phyloP scores from a whole-genome alignment of 1,140 invertebrate genomes.

The Manduca sexta region DNA sequence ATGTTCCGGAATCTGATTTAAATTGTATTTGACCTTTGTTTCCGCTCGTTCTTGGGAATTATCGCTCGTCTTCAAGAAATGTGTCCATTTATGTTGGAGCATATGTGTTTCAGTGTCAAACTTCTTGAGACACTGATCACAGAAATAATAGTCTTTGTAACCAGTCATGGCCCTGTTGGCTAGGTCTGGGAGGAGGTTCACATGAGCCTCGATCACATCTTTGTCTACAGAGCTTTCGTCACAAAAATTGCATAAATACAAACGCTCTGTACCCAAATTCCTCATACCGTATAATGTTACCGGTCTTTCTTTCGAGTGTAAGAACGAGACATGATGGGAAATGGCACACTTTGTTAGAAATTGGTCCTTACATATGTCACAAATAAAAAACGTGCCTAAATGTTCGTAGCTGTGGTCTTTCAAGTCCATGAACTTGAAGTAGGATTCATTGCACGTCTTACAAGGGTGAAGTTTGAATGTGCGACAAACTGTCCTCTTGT shows the following conservation, averaged over 20 bases:
- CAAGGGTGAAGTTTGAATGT: slow-evolving; percentile 40
- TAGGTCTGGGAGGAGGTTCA: slow-evolving; percentile 35
- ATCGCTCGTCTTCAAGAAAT: slow-evolving; percentile 37
- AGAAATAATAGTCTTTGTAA: slow-evolving; percentile 54
- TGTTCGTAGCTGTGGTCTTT: slow-evolving; percentile 58
- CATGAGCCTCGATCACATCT: slow-evolving; percentile 36
- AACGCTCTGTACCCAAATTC: slow-evolving; percentile 25
- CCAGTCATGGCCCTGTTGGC: slow-evolving; percentile 36
- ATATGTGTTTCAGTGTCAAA: slow-evolving; percentile 47
- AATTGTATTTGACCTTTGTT: slow-evolving; percentile 30
- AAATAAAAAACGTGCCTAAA: slow-evolving; percentile 32
- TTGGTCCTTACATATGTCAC: slow-evolving; percentile 57
- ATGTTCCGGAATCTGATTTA: slow-evolving; percentile 25
- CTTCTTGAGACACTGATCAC: slow-evolving; percentile 45
- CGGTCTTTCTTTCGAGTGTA: slow-evolving; percentile 37
- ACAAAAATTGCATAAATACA: slow-evolving; percentile 54
- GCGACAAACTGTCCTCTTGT: slow-evolving; percentile 34
- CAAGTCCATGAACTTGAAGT: slow-evolving; percentile 45
- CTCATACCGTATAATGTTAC: slow-evolving; percentile 23
- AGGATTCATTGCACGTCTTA: slow-evolving; percentile 34
- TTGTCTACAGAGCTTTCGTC: slow-evolving; percentile 34
- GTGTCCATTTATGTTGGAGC: slow-evolving; percentile 55
- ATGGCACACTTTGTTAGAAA: slow-evolving; percentile 44
- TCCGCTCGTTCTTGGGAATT: slow-evolving; percentile 26
- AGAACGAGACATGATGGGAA: slow-evolving; percentile 43